Base-by-base conservation (phyloP, 1,140 invertebrate genomes). In the Maniola jurtina region DNA sequence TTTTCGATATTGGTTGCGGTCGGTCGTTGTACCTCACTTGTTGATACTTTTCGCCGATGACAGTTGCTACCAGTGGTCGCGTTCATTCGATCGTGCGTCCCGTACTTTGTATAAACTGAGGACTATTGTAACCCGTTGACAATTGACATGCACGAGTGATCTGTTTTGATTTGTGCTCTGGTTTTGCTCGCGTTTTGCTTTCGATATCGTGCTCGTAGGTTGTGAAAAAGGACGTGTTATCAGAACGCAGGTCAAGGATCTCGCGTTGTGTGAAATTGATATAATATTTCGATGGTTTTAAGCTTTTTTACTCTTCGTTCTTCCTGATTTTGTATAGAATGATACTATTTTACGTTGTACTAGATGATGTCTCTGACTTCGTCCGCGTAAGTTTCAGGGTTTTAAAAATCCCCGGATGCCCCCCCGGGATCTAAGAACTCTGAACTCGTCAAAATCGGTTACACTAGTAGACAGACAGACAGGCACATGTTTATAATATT, bases 41-140 rank as follows among this genome's bases (percentile, higher is more conserved):
- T 59, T 47, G 65, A 60, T 67, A 52, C 35, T 67, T 61, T 61
- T 61, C 36, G 57, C 40, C 36, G 56, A 67, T 62, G 64, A 59
- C 71, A 76, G 73, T 76, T 61, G 63, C 38, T 50, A 48, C 48
- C 61, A 47, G 61, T 55, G 69, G 54, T 25, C 50, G 63, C 35
- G 47, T 55, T 66, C 65, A 71, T 56, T 42, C 73, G 68, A 69
- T 72, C 73, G 73, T 70, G 65, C 62, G 60, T 54, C 45, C 56
- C 25, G 52, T 34, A 55, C 42, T 13, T 45, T 45, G 42, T n/a
- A n/a, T 33, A 33, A 52, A 2, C 13, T 6, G n/a, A 15, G 48
- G 7, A 9, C 14, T 52, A n/a, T 14, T 9, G 5, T 52, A 14
- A 14, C 11, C 6, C 0, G 48, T 16, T 0, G 9, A 33, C 14